A percentile compares a stretch with the other conserved stretches of the same genome.
Evolutionary conservation across 1,140 invertebrate genomes (phyloP).

Genomic region (Hydropsyche tenuis): DNA sequence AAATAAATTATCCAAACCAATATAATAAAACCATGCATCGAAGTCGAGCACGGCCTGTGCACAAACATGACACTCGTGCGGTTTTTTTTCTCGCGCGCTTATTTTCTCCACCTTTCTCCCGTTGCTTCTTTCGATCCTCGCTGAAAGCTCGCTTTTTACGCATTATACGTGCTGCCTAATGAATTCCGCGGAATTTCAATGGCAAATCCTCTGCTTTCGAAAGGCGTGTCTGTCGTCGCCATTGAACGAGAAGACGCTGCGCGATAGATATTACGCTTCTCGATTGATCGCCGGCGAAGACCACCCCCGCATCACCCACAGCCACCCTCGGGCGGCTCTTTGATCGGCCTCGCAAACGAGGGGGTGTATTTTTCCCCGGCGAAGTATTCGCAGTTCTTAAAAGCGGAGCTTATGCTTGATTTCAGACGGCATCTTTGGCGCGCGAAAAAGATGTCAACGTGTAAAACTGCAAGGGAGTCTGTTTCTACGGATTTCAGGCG

Average conservation of each 20-base stretch:
- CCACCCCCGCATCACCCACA: neutral
- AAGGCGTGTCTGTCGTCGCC: conserved; percentile 5
- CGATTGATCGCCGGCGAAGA: conserved; percentile 10
- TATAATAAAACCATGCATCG: too few species aligned
- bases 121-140: too few species aligned
- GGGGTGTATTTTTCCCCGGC: conserved; percentile 3
- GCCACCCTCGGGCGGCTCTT: conserved; percentile 4
- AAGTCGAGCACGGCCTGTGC: too few species aligned
- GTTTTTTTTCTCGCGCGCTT: too few species aligned
- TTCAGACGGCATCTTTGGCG: conserved; percentile 5
- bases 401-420: conserved; percentile 21
- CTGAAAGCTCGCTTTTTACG: conserved; percentile 15
- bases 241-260: neutral
- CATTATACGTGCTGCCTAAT: conserved; percentile 21
- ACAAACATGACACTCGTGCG: too few species aligned
- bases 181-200: conserved; percentile 25
- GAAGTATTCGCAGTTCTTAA: conserved; percentile 4
- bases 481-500: too few species aligned
- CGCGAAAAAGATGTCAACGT: too few species aligned
- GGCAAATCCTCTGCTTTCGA: conserved; percentile 14
- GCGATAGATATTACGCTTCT: neutral
- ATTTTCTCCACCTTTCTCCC: too few species aligned
- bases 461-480: too few species aligned
- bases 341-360: neutral
- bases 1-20: too few species aligned